Percentiles rank a stretch among this genome's conserved stretches.
Conservation (phyloP, 2,113 vertebrate genomes). For the Urocolius indicus region DNA sequence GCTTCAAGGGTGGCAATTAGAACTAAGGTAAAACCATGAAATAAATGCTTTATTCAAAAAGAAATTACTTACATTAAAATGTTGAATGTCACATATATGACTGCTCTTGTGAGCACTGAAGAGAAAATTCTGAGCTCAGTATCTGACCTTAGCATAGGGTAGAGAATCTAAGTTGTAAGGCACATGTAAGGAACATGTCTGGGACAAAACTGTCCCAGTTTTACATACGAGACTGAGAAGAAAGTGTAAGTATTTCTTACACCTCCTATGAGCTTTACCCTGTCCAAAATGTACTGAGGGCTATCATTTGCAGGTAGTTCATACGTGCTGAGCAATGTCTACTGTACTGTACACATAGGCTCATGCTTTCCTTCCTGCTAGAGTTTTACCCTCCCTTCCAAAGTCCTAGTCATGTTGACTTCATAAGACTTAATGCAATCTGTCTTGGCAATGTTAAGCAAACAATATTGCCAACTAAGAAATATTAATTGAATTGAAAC, state of each 20-base stretch:
- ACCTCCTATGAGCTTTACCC: not conserved
- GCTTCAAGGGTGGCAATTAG: not conserved
- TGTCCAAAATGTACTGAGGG: not conserved
- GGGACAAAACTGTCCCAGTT: not conserved
- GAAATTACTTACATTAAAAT: not conserved
- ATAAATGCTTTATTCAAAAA: not conserved
- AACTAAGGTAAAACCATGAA: not conserved
- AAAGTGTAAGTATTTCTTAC: not conserved
- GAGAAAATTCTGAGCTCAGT: not conserved
- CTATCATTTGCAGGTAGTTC: not conserved
- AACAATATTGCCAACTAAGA: not conserved
- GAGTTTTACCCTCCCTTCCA: not conserved
- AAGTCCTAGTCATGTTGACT: not conserved
- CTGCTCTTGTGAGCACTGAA: not conserved
- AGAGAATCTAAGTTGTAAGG: not conserved
- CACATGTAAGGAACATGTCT: not conserved
- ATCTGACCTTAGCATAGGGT: not conserved
- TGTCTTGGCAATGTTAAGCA: not conserved
- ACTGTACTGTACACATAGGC: not conserved
- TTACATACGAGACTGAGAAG: not conserved
- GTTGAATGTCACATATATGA: not conserved
- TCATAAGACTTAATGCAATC: not conserved
- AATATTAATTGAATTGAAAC: not conserved
- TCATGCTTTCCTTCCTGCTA: not conserved
- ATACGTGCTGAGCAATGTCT: not conserved